Base-by-base conservation (phyloP, 92 coral and sea anemone genomes). In the Parazoanthus swiftii region DNA sequence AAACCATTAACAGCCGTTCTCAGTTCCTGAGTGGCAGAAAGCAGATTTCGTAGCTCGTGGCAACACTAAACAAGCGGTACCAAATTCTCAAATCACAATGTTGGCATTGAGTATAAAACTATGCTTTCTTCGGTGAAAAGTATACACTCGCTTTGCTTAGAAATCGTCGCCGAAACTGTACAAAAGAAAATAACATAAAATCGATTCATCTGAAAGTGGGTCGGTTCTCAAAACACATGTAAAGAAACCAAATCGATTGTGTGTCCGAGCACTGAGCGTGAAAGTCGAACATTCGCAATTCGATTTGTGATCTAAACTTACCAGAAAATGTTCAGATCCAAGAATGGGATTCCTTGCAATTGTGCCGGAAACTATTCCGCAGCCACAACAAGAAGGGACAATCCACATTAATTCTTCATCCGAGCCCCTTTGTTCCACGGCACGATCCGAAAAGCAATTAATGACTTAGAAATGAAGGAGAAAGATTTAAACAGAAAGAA, bases 401-500 rank as follows among this genome's bases (percentile, higher is more conserved):
- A 84, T 84, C 37, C 48, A 26, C 21, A 18, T 37, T 84, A 84
- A 84, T 84, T 84, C 75, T 84, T 71, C 66, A 25, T 73, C 87
- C 26, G 78, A 84, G 48, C 59, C 68, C 87, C 38, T 68, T 84
- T 84, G 87, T 84, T 39, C 65, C 15, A 44, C 35, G 18, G 77
- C 29, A 37, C 79, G 68, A 68, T 84, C 79, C 51, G 46, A 84
- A 84, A 71, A 84, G 87, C 79, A 84, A 84, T 84, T 84, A 84
- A 71, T 42, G 79, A 29, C 29, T 73, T 71, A 72, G 79, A 71
- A 39, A 84, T 70, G 87, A 84, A 71, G 87, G 33, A 84, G 87
- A 71, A 84, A 70, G 87, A 23, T 71, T 84, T 92, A 92, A 90
- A 70, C 82, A 82, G 73, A 86, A 93, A 90, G 85, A 95, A 88